phyloP scores from a whole-genome alignment of 2,797 vertebrate genomes.

The Phalanger gymnotis region DNA sequence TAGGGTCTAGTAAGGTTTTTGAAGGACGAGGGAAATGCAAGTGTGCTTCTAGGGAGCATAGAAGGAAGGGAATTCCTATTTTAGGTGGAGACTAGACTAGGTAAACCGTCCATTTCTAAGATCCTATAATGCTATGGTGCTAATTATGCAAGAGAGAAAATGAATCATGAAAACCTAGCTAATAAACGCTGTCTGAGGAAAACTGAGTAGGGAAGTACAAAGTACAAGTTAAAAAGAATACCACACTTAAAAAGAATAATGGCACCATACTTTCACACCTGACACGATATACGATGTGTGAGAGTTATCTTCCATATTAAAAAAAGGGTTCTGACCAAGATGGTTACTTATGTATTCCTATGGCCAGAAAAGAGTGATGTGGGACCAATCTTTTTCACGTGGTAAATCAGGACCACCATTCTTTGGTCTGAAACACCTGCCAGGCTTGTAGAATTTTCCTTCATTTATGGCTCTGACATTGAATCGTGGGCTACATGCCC shows the following conservation, averaged over 20 bases:
- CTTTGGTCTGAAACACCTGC: conserved; percentile 8
- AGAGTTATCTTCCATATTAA: conserved; percentile 4
- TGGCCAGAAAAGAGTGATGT: conserved; percentile 13
- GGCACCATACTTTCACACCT: not conserved
- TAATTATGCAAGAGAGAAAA: conserved; percentile 38
- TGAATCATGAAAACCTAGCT: not conserved
- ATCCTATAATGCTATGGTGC: too few species aligned
- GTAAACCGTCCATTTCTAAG: too few species aligned
- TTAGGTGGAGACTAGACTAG: too few species aligned
- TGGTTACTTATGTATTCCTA: conserved; percentile 11
- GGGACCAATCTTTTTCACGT: conserved; percentile 13
- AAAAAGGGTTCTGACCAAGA: conserved; percentile 19
- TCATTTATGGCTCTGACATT: conserved; percentile 29
- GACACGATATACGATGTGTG: too few species aligned
- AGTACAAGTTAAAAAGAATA: conserved; percentile 30
- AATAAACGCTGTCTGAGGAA: conserved; percentile 34
- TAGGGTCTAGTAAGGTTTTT: not conserved
- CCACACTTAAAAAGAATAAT: conserved; percentile 40
- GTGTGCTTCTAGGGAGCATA: too few species aligned
- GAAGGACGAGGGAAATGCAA: not conserved
- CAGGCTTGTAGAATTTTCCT: conserved; percentile 41
- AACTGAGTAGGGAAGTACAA: conserved; percentile 44
- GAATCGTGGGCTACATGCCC: not conserved
- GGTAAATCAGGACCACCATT: conserved; percentile 39
- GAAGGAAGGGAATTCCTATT: too few species aligned